These are phyloP conservation scores for Triplophysa bombifrons DNA, from an alignment of 2,797 vertebrate species.

Conservation along the genomic window DNA sequence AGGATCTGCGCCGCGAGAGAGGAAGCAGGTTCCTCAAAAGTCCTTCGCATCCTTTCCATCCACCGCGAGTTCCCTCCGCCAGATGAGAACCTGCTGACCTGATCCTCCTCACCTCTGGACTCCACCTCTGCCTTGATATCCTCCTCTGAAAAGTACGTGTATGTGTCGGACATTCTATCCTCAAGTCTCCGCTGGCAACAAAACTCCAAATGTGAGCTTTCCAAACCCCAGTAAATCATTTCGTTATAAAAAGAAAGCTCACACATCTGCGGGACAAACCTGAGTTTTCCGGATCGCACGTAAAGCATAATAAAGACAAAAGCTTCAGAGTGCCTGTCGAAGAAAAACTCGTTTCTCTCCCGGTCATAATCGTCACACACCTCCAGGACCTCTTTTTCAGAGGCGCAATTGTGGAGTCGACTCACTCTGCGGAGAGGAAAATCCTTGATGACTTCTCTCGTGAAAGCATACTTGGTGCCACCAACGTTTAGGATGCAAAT, in stretches of 20 bases:
- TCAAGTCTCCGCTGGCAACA: slow-evolving; percentile 97
- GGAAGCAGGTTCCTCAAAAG: slow-evolving; percentile 96
- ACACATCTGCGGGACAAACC: slow-evolving; percentile 95
- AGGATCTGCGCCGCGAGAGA: slow-evolving; percentile 92
- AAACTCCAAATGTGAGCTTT: slow-evolving; percentile 92
- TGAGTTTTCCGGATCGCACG: slow-evolving; percentile 93
- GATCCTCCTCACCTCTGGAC: slow-evolving; percentile 60
- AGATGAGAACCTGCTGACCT: slow-evolving; percentile 54
- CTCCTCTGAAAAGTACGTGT: slow-evolving; percentile 84
- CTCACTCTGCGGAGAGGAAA: slow-evolving; percentile 95
- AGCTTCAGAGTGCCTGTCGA: slow-evolving; percentile 96
- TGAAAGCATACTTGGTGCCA: slow-evolving; percentile 93
- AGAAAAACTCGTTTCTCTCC: slow-evolving; percentile 97
- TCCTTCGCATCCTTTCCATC: slow-evolving; percentile 91
- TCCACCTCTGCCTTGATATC: slow-evolving; percentile 73
- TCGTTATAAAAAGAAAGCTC: slow-evolving; percentile 98
- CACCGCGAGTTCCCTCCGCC: slow-evolving; percentile 78
- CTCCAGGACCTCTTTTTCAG: slow-evolving; percentile 95
- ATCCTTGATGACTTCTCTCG: slow-evolving; percentile 93
- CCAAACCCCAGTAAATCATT: slow-evolving; percentile 98
- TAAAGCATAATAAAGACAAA: slow-evolving; percentile 98
- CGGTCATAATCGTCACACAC: slow-evolving; percentile 98
- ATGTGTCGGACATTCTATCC: slow-evolving; percentile 94
- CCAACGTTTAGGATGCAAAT: slow-evolving; percentile 92
- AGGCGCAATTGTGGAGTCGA: slow-evolving; percentile 91